These are phyloP conservation scores for Acanthurus leucopareius DNA, from an alignment of 2,797 vertebrate genomes.

Conservation along the genomic window DNA sequence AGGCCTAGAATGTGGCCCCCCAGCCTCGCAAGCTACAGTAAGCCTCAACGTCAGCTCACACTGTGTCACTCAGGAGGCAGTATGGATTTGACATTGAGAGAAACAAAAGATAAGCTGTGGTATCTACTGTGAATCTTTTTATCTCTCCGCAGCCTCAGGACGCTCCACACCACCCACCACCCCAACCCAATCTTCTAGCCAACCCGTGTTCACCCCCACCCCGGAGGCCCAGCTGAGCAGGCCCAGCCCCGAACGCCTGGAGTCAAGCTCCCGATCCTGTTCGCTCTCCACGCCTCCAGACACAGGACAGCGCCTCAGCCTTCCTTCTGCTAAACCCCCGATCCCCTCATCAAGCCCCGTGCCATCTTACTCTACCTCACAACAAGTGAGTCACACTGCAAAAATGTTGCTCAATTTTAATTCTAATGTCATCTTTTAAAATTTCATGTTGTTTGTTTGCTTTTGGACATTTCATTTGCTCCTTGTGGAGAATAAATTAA, in stretches of 20 bases:
- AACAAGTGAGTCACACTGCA: slow-evolving; percentile 87
- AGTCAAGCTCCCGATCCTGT: slow-evolving; percentile 85
- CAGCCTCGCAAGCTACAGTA: neutral
- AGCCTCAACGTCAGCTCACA: slow-evolving; percentile 9
- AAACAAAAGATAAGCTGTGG: slow-evolving; percentile 21
- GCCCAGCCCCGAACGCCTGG: slow-evolving; percentile 88
- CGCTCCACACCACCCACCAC: slow-evolving; percentile 93
- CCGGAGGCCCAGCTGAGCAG: slow-evolving; percentile 88
- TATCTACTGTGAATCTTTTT: slow-evolving; percentile 22
- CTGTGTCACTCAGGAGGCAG: slow-evolving; percentile 13
- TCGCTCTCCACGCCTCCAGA: slow-evolving; percentile 91
- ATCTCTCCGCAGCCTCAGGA: slow-evolving; percentile 87
- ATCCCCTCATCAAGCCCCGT: slow-evolving; percentile 79
- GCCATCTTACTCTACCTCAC: slow-evolving; percentile 88
- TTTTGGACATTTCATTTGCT: neutral
- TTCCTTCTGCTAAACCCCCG: slow-evolving; percentile 86
- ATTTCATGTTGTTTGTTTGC: neutral
- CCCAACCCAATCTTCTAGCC: slow-evolving; percentile 92
- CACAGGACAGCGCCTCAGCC: slow-evolving; percentile 89
- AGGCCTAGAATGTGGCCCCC: too few relatives aligned
- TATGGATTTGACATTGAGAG: slow-evolving; percentile 18
- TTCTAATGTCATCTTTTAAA: neutral
- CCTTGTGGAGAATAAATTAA: neutral
- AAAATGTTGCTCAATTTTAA: slow-evolving; percentile 1
- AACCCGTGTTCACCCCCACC: slow-evolving; percentile 86